Evolutionary conservation across 2,797 vertebrate genomes (phyloP).

Genomic region (Triplophysa bombifrons): DNA sequence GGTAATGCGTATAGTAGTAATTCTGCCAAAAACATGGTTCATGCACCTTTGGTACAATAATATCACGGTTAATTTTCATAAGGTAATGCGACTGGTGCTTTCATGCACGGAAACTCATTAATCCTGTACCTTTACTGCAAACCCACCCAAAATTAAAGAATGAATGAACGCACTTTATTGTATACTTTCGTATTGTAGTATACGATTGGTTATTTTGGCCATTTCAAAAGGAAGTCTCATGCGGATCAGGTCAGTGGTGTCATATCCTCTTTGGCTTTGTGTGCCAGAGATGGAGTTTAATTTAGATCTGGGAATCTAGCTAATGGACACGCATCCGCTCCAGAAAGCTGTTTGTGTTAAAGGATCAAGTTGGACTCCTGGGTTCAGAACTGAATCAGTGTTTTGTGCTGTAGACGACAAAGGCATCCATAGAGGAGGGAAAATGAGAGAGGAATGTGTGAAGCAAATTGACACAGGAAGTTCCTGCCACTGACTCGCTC

Average conservation of each 20-base stretch:
- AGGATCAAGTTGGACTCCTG: slow-evolving; percentile 71
- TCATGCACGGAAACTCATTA: too few relatives aligned
- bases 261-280: slow-evolving; percentile 63
- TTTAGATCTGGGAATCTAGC: slow-evolving; percentile 55
- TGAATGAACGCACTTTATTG: background rate
- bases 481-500: slow-evolving; percentile 64
- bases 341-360: slow-evolving; percentile 56
- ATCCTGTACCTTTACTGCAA: background rate
- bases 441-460: slow-evolving; percentile 75
- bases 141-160: background rate
- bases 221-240: slow-evolving; percentile 33
- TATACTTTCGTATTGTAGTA: background rate
- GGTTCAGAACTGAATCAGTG: slow-evolving; percentile 74
- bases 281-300: slow-evolving; percentile 70
- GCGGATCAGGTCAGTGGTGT: slow-evolving; percentile 39
- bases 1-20: too few relatives aligned
- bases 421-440: slow-evolving; percentile 74
- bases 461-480: slow-evolving; percentile 79
- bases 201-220: slow-evolving; percentile 15
- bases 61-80: too few relatives aligned
- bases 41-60: too few relatives aligned
- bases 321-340: slow-evolving; percentile 37
- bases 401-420: slow-evolving; percentile 77
- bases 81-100: background rate
- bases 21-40: too few relatives aligned